Evolutionary conservation across 2,113 vertebrate species (phyloP), one percentile per base, ranked within the genome.

Genomic region (Eubucco bourcierii): DNA sequence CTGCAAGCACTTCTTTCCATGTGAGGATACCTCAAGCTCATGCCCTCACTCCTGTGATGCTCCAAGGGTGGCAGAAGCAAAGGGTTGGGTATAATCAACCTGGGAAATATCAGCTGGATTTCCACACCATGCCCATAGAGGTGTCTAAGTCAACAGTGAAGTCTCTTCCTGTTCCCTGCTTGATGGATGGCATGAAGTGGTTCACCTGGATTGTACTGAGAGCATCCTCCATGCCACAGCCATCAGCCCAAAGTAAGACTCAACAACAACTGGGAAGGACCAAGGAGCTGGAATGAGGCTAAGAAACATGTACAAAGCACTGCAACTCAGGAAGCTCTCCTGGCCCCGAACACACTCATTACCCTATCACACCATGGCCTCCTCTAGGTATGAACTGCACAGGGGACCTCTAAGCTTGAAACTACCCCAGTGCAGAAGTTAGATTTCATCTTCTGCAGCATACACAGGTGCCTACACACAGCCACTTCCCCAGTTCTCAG

Each of bases 381-480:
- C 44, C 29, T 17, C 25, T 0, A 82, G 52, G 18, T 27, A 73
- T 11, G 16, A 89, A 46, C 60, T n/a, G 41, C 60, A 37, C 28
- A 74, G 41, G 52, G 37, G 34, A 73, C 65, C 47, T 60, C 76
- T 20, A 71, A 25, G 53, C 46, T 78, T 82, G 61, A 80, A 93
- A 39, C 25, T 52, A 47, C 31, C 41, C 33, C 64, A 58, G 25
- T 9, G 1, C 63, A 90, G 73, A 77, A 60, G 65, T 88, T 47
- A 78, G 0, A 0, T 23, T 28, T 65, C 37, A 6, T 2, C 4
- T 80, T 83, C 91, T 70, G 41, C 13, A 23, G 50, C 12, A n/a
- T 29, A 41, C 63, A 59, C 60, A 58, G 50, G 56, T 93, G 92
- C 82, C 93, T 90, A 94, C 93, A 94, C 80, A 61, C 80, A 88